Percentiles rank a stretch among this genome's conserved stretches.
These are phyloP conservation scores for Griposia aprilina DNA, from an alignment of 2,888 invertebrate genomes.

Conservation along the genomic window DNA sequence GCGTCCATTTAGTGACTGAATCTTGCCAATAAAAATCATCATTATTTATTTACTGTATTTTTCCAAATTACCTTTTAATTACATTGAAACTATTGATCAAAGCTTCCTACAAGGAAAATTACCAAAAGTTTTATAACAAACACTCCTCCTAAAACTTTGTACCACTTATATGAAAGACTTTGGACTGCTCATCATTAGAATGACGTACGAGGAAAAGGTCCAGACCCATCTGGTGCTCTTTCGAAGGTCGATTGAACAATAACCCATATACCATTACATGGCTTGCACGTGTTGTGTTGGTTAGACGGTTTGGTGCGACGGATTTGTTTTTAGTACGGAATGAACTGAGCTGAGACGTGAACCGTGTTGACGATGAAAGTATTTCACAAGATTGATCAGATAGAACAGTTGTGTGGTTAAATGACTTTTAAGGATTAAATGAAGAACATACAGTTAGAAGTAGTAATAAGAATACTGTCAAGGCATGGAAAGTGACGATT, in stretches of 20 bases:
- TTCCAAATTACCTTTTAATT: background rate
- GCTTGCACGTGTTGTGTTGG: constrained; percentile 53
- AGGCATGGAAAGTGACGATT: background rate
- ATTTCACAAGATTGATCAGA: background rate
- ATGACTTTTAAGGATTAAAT: background rate
- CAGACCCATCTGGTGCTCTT: constrained; percentile 32
- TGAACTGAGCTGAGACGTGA: background rate
- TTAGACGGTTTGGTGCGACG: constrained; percentile 8
- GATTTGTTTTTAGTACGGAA: background rate
- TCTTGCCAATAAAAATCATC: background rate
- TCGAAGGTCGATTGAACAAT: constrained; percentile 66
- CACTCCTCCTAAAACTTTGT: background rate
- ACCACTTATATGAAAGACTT: constrained; percentile 18
- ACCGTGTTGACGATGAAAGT: background rate
- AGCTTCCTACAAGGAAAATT: constrained; percentile 1
- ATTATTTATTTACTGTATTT: constrained; percentile 1
- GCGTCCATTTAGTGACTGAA: background rate
- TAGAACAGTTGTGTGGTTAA: background rate
- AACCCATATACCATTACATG: constrained; percentile 63
- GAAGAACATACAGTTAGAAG: accelerated
- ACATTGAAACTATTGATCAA: constrained; percentile 3
- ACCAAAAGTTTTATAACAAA: background rate
- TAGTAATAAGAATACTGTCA: background rate
- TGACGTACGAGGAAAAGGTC: constrained; percentile 59
- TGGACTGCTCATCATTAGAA: constrained; percentile 30